These are phyloP conservation scores for Zapornia atra DNA, from an alignment of 2,113 vertebrate genomes.

Conservation along the genomic window DNA sequence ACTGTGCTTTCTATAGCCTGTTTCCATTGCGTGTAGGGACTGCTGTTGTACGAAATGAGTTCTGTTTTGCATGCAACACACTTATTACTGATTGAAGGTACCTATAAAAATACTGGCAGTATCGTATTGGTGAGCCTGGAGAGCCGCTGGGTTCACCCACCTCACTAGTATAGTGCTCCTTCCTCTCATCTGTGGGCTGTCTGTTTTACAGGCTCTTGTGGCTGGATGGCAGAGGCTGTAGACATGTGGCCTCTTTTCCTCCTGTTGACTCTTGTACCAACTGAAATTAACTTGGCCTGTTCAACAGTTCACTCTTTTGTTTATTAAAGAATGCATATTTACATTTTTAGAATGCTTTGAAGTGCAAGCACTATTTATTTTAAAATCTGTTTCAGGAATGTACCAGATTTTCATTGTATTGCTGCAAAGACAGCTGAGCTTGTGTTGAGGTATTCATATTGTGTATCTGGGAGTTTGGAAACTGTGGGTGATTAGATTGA, in stretches of 20 bases:
- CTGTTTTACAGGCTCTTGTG: not conserved
- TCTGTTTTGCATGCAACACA: not conserved
- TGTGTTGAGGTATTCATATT: not conserved
- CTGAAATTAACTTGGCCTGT: not conserved
- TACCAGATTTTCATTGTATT: not conserved
- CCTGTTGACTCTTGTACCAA: not conserved
- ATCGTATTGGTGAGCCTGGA: not conserved
- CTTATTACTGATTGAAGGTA: not conserved
- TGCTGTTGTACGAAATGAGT: not conserved
- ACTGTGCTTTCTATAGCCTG: not conserved
- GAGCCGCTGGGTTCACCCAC: not conserved
- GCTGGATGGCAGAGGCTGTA: not conserved
- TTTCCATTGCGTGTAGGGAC: accelerated
- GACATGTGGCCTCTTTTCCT: not conserved
- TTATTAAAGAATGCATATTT: not conserved
- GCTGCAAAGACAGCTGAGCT: not conserved
- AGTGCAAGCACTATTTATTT: not conserved
- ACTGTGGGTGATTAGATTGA: not conserved
- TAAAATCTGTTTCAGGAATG: not conserved
- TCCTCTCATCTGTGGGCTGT: not conserved
- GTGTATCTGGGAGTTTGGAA: not conserved
- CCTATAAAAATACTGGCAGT: not conserved
- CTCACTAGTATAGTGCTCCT: not conserved
- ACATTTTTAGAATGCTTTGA: not conserved
- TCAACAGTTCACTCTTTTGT: not conserved